These are phyloP conservation scores for Ormyrus pomaceus DNA, from an alignment of 2,888 invertebrate genomes.

Conservation along the genomic window DNA sequence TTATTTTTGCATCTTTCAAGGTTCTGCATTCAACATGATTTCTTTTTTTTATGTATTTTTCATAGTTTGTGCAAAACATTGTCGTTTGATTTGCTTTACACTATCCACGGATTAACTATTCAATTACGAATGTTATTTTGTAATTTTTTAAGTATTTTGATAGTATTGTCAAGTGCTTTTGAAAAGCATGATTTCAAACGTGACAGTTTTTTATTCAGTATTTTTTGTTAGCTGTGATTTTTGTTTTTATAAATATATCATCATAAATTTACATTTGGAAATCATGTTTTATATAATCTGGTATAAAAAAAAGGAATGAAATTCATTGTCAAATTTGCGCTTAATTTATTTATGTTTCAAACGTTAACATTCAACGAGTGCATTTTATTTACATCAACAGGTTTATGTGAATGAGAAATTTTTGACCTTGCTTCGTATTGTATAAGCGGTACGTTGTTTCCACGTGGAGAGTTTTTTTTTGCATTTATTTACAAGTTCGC, in stretches of 20 bases:
- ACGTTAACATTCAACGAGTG: slow-evolving; percentile 11
- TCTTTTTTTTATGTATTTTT: background rate
- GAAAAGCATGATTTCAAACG: background rate
- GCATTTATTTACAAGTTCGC: background rate
- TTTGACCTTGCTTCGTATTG: slow-evolving; percentile 6
- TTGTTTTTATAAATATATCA: slow-evolving; percentile 7
- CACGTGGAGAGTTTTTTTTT: background rate
- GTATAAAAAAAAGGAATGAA: background rate
- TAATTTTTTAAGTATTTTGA: slow-evolving; percentile 21
- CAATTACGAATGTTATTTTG: slow-evolving; percentile 26
- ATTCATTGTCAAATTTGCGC: background rate
- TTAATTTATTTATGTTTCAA: slow-evolving; percentile 9
- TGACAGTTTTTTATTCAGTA: slow-evolving; percentile 23
- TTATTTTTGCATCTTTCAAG: background rate
- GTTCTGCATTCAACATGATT: slow-evolving; percentile 15
- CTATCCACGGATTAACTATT: background rate
- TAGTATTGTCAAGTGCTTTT: slow-evolving; percentile 30
- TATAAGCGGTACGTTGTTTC: background rate
- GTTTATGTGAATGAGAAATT: background rate
- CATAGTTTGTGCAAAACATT: slow-evolving; percentile 1
- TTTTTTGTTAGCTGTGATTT: slow-evolving; percentile 32
- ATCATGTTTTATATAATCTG: no score
- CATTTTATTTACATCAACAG: slow-evolving; percentile 1
- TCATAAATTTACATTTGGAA: slow-evolving; percentile 1
- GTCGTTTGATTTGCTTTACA: slow-evolving; percentile 16